Conservation (phyloP, 2,888 invertebrate species). For the Stenodema calcarata region DNA sequence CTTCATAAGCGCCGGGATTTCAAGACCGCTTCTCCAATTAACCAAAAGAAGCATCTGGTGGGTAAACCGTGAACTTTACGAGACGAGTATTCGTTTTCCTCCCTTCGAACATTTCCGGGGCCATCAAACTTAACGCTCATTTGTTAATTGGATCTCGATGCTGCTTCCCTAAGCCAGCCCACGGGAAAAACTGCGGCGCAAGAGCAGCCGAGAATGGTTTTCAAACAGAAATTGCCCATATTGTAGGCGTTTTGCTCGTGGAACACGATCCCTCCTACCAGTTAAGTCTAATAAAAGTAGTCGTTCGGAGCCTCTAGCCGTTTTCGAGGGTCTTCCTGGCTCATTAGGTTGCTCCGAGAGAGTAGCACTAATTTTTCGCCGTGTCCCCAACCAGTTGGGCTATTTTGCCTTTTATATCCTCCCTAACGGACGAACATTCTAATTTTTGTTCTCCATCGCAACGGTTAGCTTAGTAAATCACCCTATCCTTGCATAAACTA, state of each 20-base stretch:
- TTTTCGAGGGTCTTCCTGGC: slow-evolving; percentile 16
- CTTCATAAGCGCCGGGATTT: not conserved
- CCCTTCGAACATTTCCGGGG: not conserved
- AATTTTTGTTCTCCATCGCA: not conserved
- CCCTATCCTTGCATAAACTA: too few relatives aligned
- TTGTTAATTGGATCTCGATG: slow-evolving; percentile 8
- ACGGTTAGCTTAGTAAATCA: not conserved
- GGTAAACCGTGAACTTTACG: not conserved
- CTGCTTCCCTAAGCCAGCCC: not conserved
- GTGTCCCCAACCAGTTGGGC: not conserved
- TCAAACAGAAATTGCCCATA: slow-evolving; percentile 2
- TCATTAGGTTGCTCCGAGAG: not conserved
- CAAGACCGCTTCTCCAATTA: not conserved
- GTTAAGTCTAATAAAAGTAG: slow-evolving; percentile 1
- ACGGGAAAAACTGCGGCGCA: not conserved
- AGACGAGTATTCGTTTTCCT: not conserved
- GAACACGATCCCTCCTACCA: not conserved
- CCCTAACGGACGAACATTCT: not conserved
- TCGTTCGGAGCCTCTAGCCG: not conserved
- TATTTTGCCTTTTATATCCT: not conserved
- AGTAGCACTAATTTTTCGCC: slow-evolving; percentile 9
- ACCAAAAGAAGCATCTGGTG: not conserved
- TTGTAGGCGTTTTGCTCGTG: not conserved
- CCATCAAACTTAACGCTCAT: slow-evolving; percentile 21
- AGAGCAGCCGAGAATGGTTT: not conserved